Base-by-base conservation (phyloP, 2,113 vertebrate species). In the Rhinolophus ferrumequinum region DNA sequence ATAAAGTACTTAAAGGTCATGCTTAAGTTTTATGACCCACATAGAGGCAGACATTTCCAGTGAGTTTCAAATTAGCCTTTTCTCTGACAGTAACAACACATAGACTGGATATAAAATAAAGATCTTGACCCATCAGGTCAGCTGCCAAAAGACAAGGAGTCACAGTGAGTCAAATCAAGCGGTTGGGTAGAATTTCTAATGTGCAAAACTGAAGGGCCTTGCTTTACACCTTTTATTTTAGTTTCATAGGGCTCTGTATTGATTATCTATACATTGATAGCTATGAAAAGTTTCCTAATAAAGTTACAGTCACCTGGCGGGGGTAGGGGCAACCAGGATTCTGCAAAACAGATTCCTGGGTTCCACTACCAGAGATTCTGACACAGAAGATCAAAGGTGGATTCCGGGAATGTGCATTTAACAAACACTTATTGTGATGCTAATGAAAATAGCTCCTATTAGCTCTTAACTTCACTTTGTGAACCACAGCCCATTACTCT, bases 21-120 rank as follows among this genome's bases (percentile, higher is more conserved):
- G 12, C n/a, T 50, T 89, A 86, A 79, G 60, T 87, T 77, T 84
- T 56, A 33, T 72, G 83, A 66, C 69, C 64, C 21, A 80, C 52
- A 38, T 80, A 56, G 73, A 94, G 30, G 52, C 76, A 88, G 56
- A 86, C 18, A 83, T 93, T 93, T 93, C 35, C 72, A 62, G 38
- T 69, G n/a, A 93, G 77, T 77, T 6, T 80, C 56, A 90, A 47
- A 87, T 89, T 90, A 90, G 41, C 89, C 70, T 87, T 82, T 87
- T 83, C 52, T 81, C 79, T 95, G 87, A 93, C 24, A 92, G 12
- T 83, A 84, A 76, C 38, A 90, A n/a, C 16, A 47, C 35, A 21
- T 24, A 76, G 41, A 80, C 13, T 28, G 94, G 47, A 72, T 77
- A 30, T 41, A 87, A 92, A 70, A 30, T 95, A 50, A 88, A 72